Conservation (phyloP, 2,113 vertebrate genomes). For the Urocolius indicus region DNA sequence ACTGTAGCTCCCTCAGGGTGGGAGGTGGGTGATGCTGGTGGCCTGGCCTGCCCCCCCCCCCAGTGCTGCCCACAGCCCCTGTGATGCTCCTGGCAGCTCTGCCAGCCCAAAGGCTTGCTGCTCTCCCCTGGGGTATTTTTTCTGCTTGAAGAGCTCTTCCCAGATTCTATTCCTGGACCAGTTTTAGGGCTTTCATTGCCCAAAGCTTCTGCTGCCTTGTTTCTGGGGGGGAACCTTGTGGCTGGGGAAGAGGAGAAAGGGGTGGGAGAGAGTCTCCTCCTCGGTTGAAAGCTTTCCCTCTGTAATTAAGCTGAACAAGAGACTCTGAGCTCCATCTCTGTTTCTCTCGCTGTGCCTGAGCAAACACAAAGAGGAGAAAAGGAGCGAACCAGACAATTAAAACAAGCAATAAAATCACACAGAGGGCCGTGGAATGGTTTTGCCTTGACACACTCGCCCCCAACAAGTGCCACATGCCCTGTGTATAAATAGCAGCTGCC, state of each 20-base stretch:
- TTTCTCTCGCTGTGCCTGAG: conserved; percentile 11
- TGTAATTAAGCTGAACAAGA: conserved; percentile 27
- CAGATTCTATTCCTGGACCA: neutral
- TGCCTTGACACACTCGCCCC: neutral
- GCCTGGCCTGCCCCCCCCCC: neutral
- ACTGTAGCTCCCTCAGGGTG: fast-evolving
- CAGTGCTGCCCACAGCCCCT: neutral
- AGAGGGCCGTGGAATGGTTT: neutral
- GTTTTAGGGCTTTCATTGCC: neutral
- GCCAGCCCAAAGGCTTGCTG: neutral
- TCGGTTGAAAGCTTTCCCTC: neutral
- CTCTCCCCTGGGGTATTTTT: neutral
- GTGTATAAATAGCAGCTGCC: conserved; percentile 55
- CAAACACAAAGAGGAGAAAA: conserved; percentile 30
- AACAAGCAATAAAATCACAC: neutral
- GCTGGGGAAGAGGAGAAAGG: neutral
- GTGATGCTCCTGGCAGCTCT: neutral
- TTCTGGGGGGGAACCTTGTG: neutral
- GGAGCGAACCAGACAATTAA: neutral
- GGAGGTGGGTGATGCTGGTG: neutral
- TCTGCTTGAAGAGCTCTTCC: neutral
- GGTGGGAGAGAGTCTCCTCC: neutral
- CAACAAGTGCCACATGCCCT: conserved; percentile 52
- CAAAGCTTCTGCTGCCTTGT: neutral
- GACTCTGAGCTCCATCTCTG: neutral